Base-by-base conservation (phyloP, 2,888 invertebrate species). In the Bruchidius siliquastri region DNA sequence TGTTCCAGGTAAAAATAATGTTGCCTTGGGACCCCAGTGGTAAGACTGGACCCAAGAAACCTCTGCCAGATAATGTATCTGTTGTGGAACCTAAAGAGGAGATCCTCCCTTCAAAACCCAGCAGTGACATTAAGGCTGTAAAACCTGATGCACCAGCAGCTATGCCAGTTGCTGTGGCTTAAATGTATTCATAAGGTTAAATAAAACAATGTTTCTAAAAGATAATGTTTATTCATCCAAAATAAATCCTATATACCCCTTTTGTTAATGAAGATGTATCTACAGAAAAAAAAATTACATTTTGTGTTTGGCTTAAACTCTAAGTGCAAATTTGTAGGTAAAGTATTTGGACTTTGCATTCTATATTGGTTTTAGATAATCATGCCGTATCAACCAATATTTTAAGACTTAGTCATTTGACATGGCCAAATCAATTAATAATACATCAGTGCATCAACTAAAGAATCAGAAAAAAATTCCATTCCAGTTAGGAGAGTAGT, bases 21-120 rank as follows among this genome's bases (percentile, higher is more conserved):
- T 92, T 99, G 88, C 98, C 98, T 68, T 98, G 96, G 92, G 99
- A 99, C 89, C 94, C 97, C 76, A 93, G 93, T 86, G 99, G 99
- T 87, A 98, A 99, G 90, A 96, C 93, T 83, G 99, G 99, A 72
- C 99, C 99, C 79, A 98, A 97, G 91, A 94, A 94, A 87, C 98
- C 98, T 4, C 91, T 99, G 84, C 99, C 99, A 71, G 99, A 99
- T 88, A 96, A 98, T 87, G 97, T 99, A 79, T 93, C 94, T 82
- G 98, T 99, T 80, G 94, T 95, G 75, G 98, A 99, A 88, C 99
- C 99, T 74, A 98, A 98, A 88, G 98, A 99, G 84, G 99, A 99
- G 88, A 90, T 91, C 72, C 88, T 92, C 72, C 93, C 93, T 20
- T 85, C 89, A 21, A 90, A 90, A 85, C 95, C 95, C 74, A 90